Conservation (phyloP, 2,113 vertebrate genomes). For the Crotalus tigris region DNA sequence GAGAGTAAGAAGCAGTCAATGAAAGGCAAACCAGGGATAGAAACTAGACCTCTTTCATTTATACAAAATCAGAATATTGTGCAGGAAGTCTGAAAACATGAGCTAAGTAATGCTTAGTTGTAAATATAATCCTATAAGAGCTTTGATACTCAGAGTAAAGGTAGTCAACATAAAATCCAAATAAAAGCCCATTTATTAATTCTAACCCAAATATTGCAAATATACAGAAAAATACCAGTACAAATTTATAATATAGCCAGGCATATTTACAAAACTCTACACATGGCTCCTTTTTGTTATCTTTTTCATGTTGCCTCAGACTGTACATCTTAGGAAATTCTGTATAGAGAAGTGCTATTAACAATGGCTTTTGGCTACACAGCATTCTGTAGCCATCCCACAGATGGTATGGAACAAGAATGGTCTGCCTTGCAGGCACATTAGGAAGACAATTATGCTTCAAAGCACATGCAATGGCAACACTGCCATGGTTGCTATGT, state of each 20-base stretch:
- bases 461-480: conserved; percentile 46
- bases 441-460: conserved; percentile 8
- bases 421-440: conserved; percentile 50
- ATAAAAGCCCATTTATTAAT: conserved; percentile 67
- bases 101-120: neutral
- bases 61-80: neutral
- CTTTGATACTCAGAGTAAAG: neutral
- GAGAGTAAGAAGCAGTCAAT: neutral
- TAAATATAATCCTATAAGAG: neutral
- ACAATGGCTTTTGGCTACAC: conserved; percentile 46
- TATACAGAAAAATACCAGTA: conserved; percentile 72
- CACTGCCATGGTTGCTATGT: neutral
- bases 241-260: conserved; percentile 66
- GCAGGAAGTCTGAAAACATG: neutral
- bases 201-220: conserved; percentile 68
- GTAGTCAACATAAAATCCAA: conserved; percentile 26
- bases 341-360: conserved; percentile 11
- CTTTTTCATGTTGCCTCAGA: neutral
- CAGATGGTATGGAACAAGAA: conserved; percentile 18
- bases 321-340: neutral
- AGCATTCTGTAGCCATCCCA: conserved; percentile 7
- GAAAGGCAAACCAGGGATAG: neutral
- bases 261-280: conserved; percentile 68
- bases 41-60: neutral
- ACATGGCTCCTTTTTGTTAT: conserved; percentile 42